A percentile compares a stretch with the other conserved stretches of the same genome.
Evolutionary conservation across 2,113 vertebrate genomes (phyloP).

Genomic region (Notechis scutatus): DNA sequence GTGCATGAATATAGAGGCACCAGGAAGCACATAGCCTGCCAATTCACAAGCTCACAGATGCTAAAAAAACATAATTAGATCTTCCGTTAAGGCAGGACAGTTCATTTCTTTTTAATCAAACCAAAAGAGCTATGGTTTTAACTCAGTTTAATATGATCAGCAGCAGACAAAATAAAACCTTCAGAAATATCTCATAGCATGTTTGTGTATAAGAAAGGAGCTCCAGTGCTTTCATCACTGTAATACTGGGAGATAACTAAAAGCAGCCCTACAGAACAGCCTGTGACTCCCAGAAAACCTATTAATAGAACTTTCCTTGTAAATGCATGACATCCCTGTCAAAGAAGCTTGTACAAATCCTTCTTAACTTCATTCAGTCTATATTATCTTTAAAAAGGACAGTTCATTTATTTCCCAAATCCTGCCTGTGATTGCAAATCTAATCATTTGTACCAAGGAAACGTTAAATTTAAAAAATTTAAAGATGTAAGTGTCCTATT

Average conservation of each 20-base stretch:
- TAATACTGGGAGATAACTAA: not conserved
- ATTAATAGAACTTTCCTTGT: not conserved
- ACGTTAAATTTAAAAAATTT: not conserved
- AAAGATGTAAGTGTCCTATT: not conserved
- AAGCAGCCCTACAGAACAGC: not conserved
- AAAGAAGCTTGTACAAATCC: conserved; percentile 8
- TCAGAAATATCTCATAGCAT: not conserved
- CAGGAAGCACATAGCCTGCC: not conserved
- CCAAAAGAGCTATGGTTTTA: not conserved
- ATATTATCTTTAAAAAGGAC: conserved; percentile 7
- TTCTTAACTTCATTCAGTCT: conserved; percentile 9
- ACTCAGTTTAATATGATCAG: not conserved
- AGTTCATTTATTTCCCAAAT: conserved; percentile 1
- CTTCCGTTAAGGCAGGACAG: not conserved
- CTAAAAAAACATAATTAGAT: not conserved
- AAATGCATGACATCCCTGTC: not conserved
- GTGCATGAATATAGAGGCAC: not conserved
- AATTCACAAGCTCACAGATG: not conserved
- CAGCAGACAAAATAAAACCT: not conserved
- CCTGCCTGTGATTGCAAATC: not conserved
- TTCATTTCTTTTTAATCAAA: not conserved
- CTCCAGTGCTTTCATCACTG: not conserved
- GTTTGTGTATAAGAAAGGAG: not conserved
- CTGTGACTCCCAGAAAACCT: not conserved
- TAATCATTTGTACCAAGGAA: not conserved